Evolutionary conservation across 2,888 invertebrate species (phyloP).

Genomic region (Steinernema hermaphroditum): DNA sequence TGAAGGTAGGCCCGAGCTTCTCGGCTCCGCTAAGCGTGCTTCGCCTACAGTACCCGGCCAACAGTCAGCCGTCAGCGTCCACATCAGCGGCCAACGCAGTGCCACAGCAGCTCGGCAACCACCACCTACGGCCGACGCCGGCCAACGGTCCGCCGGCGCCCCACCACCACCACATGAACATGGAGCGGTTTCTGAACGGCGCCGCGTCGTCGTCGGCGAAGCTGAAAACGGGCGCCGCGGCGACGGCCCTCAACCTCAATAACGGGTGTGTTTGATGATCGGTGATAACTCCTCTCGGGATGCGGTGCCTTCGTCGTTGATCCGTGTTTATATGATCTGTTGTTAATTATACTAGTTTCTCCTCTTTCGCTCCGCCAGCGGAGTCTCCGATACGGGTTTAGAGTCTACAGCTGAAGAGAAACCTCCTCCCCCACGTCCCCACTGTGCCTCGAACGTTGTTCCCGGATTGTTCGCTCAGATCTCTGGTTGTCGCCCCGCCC

Average conservation of each 20-base stretch:
- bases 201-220: neutral
- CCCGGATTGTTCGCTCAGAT: neutral
- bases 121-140: neutral
- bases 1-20: neutral
- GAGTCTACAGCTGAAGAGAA: neutral
- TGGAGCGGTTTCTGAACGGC: conserved; percentile 11
- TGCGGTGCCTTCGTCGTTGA: conserved; percentile 10
- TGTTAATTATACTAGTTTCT: neutral
- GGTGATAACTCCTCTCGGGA: neutral
- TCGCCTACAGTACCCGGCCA: conserved; percentile 4
- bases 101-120: neutral
- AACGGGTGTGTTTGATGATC: conserved; percentile 16
- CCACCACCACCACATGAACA: conserved; percentile 7
- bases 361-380: neutral
- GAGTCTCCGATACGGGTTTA: conserved; percentile 6
- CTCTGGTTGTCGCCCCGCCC: conserved; percentile 13
- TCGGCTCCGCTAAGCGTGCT: neutral
- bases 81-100: neutral
- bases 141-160: neutral
- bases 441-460: neutral
- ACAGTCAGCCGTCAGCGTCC: too few species aligned
- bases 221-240: neutral
- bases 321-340: neutral
- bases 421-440: neutral
- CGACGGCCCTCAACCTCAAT: conserved; percentile 1